phyloP scores from a whole-genome alignment of 2,888 invertebrate genomes.

The Chloromyia formosa region DNA sequence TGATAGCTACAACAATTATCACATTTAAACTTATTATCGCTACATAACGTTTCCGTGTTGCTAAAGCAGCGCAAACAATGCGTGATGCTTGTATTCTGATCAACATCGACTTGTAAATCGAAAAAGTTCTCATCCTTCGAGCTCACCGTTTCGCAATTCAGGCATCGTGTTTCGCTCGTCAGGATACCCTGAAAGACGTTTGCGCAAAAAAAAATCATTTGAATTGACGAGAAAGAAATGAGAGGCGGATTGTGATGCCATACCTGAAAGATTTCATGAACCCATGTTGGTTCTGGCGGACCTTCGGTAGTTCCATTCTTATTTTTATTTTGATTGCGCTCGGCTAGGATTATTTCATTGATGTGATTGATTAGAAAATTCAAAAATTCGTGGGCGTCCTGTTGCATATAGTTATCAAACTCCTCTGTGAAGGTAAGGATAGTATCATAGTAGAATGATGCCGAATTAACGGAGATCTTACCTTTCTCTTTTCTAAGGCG shows the following conservation, averaged over 20 bases:
- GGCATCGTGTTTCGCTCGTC: constrained; percentile 98
- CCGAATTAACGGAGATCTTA: constrained; percentile 57
- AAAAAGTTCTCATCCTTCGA: constrained; percentile 99
- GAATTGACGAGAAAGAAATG: neutral
- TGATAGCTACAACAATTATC: constrained; percentile 99
- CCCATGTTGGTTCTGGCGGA: constrained; percentile 92
- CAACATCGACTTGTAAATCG: constrained; percentile 98
- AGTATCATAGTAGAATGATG: too few species aligned
- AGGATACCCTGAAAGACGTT: constrained; percentile 94
- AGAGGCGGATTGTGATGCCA: neutral
- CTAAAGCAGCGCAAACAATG: constrained; percentile 98
- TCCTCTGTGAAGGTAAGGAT: constrained; percentile 76
- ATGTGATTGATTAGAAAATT: constrained; percentile 99
- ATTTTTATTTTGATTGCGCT: constrained; percentile 58
- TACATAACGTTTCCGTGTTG: constrained; percentile 97
- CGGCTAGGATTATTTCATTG: constrained; percentile 95
- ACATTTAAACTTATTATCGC: constrained; percentile 99
- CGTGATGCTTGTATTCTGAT: constrained; percentile 99
- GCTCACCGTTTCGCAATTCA: constrained; percentile 99
- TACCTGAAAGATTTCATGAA: constrained; percentile 97
- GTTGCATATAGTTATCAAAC: constrained; percentile 99
- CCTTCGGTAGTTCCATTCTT: constrained; percentile 61
- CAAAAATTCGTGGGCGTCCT: constrained; percentile 99
- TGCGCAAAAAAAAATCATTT: neutral
- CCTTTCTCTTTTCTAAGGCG: constrained; percentile 98